Evolutionary conservation across 2,797 vertebrate species (phyloP).

Genomic region (Emydoidea blandingii): DNA sequence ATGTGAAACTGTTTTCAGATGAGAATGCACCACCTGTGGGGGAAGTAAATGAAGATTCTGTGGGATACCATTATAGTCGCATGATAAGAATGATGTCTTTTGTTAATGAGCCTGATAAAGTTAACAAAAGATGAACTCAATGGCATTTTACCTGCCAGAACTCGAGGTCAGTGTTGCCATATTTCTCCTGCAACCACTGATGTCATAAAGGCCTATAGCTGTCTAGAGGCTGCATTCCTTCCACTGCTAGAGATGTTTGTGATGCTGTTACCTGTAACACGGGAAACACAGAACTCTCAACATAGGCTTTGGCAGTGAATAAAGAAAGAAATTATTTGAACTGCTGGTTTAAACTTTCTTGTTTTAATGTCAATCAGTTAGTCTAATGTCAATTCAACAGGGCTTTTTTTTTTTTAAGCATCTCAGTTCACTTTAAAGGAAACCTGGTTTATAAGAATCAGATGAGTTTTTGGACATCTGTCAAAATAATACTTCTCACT

Average conservation of each 20-base stretch:
- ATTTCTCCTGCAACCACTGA: not conserved
- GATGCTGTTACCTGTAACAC: not conserved
- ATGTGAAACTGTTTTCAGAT: not conserved
- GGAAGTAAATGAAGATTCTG: not conserved
- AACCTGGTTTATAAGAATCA: not conserved
- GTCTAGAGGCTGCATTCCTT: constrained; percentile 27
- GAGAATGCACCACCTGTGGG: not conserved
- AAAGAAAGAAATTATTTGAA: not conserved
- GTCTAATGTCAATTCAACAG: not conserved
- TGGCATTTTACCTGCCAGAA: fast-evolving
- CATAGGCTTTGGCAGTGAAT: not conserved
- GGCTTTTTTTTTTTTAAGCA: not conserved
- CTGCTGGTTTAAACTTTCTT: not conserved
- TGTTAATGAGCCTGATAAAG: fast-evolving
- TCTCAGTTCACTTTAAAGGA: not conserved
- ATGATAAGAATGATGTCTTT: not conserved
- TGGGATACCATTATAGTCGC: fast-evolving
- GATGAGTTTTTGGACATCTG: not conserved
- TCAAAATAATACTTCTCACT: not conserved
- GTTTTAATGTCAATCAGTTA: not conserved
- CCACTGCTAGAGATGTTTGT: constrained; percentile 41
- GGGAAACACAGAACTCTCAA: not conserved
- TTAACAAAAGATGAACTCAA: not conserved
- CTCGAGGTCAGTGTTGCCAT: not conserved
- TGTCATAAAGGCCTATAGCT: not conserved